Percentiles rank a stretch among this genome's conserved stretches.
Evolutionary conservation across 2,888 invertebrate species (phyloP).

Genomic region (Acanthococcus lagerstroemiae): DNA sequence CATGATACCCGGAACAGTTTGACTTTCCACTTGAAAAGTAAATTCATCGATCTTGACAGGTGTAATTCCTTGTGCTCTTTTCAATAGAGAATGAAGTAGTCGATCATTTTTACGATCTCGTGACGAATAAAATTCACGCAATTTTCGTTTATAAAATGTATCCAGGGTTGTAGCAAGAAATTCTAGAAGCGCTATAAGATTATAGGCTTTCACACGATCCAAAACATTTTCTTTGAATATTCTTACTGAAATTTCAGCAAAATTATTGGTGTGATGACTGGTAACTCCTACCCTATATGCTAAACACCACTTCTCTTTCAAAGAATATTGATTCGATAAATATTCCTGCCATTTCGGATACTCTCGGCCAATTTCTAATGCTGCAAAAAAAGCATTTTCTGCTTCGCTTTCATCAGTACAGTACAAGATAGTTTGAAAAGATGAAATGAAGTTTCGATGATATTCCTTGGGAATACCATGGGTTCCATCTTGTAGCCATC

Average conservation of each 20-base stretch:
- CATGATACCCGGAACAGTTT: no score
- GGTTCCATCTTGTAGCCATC: neutral
- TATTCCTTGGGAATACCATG: neutral
- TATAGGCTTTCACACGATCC: neutral
- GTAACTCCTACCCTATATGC: neutral
- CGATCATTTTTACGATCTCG: no score
- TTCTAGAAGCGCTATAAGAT: neutral
- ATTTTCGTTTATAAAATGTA: no score
- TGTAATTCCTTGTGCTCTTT: no score
- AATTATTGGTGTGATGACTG: neutral
- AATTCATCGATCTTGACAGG: no score
- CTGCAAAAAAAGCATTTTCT: neutral
- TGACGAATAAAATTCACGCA: no score
- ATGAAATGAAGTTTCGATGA: neutral
- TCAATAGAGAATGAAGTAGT: no score
- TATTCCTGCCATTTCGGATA: neutral
- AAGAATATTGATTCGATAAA: neutral
- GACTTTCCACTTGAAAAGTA: no score
- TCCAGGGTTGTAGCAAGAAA: neutral
- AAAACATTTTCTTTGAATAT: neutral
- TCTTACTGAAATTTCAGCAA: neutral
- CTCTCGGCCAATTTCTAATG: neutral
- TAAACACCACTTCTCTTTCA: constrained; percentile 1
- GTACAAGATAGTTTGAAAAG: neutral
- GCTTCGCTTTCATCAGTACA: neutral